Conservation (phyloP, 2,797 vertebrate species). For the Rhinatrema bivittatum region DNA sequence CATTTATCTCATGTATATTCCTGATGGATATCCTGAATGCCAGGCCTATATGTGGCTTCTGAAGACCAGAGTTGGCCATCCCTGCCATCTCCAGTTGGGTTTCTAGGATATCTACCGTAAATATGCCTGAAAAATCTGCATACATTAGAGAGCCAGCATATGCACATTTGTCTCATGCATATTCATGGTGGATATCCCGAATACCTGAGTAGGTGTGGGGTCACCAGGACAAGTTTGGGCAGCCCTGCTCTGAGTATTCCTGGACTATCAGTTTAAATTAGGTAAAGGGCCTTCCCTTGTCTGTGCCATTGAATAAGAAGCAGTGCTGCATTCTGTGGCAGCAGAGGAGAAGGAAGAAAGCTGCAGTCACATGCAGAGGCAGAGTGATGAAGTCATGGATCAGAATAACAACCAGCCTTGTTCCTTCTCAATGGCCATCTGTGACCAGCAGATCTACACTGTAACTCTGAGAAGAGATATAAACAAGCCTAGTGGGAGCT, state of each 20-base stretch:
- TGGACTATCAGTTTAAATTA: constrained; percentile 1
- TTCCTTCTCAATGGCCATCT: constrained; percentile 45
- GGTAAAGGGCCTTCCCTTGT: constrained; percentile 5
- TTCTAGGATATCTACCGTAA: no score
- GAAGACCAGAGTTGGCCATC: no score
- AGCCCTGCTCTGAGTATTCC: constrained; percentile 8
- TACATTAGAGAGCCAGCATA: no score
- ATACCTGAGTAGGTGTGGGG: no score
- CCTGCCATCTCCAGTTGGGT: neutral
- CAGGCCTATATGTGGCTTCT: no score
- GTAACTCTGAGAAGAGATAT: constrained; percentile 34
- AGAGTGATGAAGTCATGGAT: constrained; percentile 40
- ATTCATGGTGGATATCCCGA: no score
- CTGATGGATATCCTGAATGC: no score
- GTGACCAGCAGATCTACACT: constrained; percentile 33
- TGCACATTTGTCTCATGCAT: no score
- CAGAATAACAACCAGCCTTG: constrained; percentile 38
- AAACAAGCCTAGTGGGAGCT: constrained; percentile 30
- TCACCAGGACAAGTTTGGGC: no score
- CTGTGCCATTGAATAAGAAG: constrained; percentile 1
- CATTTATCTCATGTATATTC: no score
- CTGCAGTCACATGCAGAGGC: constrained; percentile 33
- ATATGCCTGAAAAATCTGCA: no score
- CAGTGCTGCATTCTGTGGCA: constrained; percentile 11
- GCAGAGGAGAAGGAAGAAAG: constrained; percentile 33